Conservation (phyloP, 2,797 vertebrate species). For the Periophthalmus magnuspinnatus region DNA sequence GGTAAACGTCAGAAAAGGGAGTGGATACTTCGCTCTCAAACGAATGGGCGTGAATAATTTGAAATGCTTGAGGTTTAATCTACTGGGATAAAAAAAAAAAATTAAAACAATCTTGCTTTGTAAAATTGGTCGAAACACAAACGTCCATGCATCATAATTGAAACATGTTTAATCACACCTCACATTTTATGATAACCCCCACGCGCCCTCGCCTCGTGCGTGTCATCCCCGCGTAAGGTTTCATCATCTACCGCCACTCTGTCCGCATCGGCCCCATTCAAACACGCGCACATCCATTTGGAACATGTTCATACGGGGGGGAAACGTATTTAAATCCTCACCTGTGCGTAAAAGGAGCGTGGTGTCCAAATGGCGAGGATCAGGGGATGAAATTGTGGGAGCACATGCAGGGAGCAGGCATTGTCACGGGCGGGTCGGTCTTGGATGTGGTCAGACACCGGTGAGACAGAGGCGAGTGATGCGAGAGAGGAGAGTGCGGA, state of each 20-base stretch:
- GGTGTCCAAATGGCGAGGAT: constrained; percentile 34
- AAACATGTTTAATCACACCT: constrained; percentile 20
- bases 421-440: constrained; percentile 44
- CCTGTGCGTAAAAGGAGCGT: constrained; percentile 34
- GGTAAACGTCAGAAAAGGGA: not conserved
- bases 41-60: not conserved
- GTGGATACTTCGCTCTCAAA: not conserved
- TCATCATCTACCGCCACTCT: constrained; percentile 73
- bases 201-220: constrained; percentile 21
- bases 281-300: not conserved
- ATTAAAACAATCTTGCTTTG: too few relatives aligned
- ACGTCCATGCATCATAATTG: constrained; percentile 24
- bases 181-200: too few relatives aligned
- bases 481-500: not conserved
- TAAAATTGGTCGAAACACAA: not conserved
- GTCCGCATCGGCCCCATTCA: constrained; percentile 37
- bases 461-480: not conserved
- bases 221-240: constrained; percentile 67
- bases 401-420: constrained; percentile 63
- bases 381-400: constrained; percentile 77
- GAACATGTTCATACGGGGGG: not conserved
- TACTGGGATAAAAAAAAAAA: not conserved
- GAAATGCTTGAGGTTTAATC: not conserved
- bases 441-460: too few relatives aligned
- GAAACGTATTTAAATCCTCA: constrained; percentile 31